These are phyloP conservation scores for Calypte anna DNA, from an alignment of 2,113 vertebrate genomes.

Conservation along the genomic window DNA sequence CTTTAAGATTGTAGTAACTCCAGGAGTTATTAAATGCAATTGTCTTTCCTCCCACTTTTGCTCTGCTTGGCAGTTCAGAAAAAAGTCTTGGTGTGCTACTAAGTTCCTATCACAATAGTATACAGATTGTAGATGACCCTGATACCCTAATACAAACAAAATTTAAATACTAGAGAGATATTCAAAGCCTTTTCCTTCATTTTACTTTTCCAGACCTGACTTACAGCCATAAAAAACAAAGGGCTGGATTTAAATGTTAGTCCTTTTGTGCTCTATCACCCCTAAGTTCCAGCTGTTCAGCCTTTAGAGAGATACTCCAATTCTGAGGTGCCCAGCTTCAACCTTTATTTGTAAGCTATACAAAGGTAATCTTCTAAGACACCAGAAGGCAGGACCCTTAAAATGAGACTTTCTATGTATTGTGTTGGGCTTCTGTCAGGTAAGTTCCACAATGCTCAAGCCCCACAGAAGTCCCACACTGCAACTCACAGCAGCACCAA, in stretches of 20 bases:
- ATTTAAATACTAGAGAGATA: neutral
- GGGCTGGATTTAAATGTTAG: neutral
- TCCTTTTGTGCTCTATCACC: neutral
- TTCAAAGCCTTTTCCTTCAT: neutral
- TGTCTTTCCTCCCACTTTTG: neutral
- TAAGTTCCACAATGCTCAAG: neutral
- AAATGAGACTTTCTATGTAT: neutral
- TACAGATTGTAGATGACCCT: neutral
- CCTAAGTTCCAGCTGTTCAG: neutral
- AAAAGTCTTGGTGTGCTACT: neutral
- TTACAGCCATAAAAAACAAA: neutral
- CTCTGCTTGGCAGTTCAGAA: neutral
- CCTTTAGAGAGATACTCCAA: neutral
- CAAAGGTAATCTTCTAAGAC: neutral
- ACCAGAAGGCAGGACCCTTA: neutral
- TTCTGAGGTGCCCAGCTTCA: neutral
- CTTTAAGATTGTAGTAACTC: conserved; percentile 36
- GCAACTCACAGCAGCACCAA: neutral
- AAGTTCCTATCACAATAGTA: neutral
- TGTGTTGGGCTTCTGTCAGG: neutral
- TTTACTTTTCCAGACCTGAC: neutral
- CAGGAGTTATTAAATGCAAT: neutral
- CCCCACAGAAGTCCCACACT: neutral
- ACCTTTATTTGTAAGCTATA: neutral
- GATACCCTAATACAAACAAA: neutral